phyloP scores from a whole-genome alignment of 2,113 vertebrate genomes.

The Desmodus rotundus region DNA sequence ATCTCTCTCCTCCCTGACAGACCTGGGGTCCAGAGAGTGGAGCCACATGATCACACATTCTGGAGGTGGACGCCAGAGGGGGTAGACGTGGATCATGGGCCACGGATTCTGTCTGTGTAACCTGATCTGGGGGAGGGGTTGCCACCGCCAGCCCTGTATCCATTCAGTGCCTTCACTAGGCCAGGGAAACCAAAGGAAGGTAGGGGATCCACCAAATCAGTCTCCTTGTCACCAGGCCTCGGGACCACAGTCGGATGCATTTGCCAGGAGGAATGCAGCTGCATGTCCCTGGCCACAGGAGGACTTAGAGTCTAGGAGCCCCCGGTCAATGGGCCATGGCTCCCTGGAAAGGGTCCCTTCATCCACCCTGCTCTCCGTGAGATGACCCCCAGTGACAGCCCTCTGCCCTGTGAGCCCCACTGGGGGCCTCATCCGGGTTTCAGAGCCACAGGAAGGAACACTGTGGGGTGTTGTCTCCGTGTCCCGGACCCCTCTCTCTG shows the following conservation, averaged over 20 bases:
- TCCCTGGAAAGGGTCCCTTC: background rate
- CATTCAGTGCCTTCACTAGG: background rate
- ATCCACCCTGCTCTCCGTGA: accelerated
- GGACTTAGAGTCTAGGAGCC: accelerated
- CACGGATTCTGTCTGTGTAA: background rate
- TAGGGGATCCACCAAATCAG: background rate
- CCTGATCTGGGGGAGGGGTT: accelerated
- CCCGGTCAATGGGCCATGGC: accelerated
- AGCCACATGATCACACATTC: background rate
- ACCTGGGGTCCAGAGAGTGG: background rate
- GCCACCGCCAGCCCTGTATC: accelerated
- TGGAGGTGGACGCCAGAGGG: background rate
- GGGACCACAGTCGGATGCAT: accelerated
- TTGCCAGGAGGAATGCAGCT: background rate
- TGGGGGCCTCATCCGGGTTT: too few relatives aligned
- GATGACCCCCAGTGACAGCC: accelerated
- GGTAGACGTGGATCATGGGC: accelerated
- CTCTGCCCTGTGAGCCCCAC: background rate
- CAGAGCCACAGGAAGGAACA: background rate
- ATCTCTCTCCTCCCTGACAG: background rate
- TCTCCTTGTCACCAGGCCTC: background rate
- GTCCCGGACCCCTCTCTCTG: background rate
- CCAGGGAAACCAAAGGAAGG: background rate
- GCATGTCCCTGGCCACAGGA: background rate
- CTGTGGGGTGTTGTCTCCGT: accelerated